Conservation (phyloP, 1,140 invertebrate species). For the Ectropis grisescens region DNA sequence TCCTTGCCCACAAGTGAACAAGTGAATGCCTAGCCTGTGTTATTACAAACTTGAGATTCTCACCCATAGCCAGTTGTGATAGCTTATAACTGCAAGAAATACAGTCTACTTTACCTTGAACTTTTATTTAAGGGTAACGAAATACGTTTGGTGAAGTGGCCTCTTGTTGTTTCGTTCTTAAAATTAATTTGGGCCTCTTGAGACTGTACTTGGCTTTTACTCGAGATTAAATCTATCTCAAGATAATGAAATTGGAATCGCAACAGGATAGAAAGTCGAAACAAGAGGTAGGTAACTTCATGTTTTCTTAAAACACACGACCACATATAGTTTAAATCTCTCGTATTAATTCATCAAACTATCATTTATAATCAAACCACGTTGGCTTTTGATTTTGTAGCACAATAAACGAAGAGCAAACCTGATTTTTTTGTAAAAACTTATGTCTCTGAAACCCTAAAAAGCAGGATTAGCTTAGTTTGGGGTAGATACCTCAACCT, state of each 20-base stretch:
- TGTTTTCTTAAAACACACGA: conserved; percentile 13
- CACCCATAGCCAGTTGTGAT: not conserved
- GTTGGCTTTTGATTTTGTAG: too few species aligned
- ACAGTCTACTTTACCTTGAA: conserved; percentile 14
- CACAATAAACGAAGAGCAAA: too few species aligned
- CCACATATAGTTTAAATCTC: too few species aligned
- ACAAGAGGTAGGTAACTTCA: conserved; percentile 15
- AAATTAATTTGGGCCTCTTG: conserved; percentile 59
- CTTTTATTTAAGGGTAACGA: not conserved
- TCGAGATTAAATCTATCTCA: conserved; percentile 45
- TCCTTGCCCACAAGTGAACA: conserved; percentile 32
- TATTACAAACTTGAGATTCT: too few species aligned
- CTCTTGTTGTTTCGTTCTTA: conserved; percentile 46
- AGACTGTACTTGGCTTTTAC: conserved; percentile 25
- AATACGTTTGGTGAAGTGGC: not conserved
- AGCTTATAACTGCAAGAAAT: conserved; percentile 7
- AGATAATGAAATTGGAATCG: conserved; percentile 35
- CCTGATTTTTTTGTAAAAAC: too few species aligned
- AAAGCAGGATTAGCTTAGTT: too few species aligned
- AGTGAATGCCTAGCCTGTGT: too few species aligned
- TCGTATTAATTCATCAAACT: too few species aligned
- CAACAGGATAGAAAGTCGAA: too few species aligned
- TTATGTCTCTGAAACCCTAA: too few species aligned
- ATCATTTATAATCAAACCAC: too few species aligned
- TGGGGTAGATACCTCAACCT: too few species aligned